Base-by-base conservation (phyloP, 1,140 invertebrate genomes). In the Drosophila nebulosa region DNA sequence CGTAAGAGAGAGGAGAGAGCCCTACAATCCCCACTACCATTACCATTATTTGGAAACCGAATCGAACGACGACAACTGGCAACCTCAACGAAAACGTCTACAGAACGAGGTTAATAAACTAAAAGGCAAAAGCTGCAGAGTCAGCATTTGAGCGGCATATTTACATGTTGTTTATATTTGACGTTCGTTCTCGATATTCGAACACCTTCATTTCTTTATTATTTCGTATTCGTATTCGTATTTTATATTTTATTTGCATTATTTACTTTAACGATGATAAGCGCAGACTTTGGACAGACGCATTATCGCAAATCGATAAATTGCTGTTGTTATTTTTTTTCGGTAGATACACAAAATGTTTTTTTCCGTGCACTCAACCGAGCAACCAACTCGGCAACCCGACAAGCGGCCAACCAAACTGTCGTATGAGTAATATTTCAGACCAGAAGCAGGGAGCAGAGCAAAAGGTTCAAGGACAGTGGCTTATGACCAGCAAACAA, bases 81-180 rank as follows among this genome's bases (percentile, higher is more conserved):
- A 46, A 46, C 16, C 6, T 9, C 39, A 9, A 42, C 39, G 14
- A 42, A 42, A 42, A 42, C 39, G 14, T 46, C 39, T 21, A 10
- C 32, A 39, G 46, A 74, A 81, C 74, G 68, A 74, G 81, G 81
- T 85, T 86, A 88, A 85, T 78, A 86, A 85, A 85, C 81, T 74
- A 64, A 81, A 67, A 46, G 39, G 9, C 57, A 64, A 78, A 81
- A 81, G 30, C 22, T 39, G 67, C 74, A 12, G 42, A 51, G 81
- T 85, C 78, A 81, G 74, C 81, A 64, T 74, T 86, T 63, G 12
- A 53, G 61, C 81, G 80, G 77, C 81, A 85, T 69, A 86, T 86
- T 85, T 85, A 86, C 66, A 78, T 86, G 69, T 77, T 85, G 80
- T 85, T 85, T 86, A 72, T 69, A 81, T 64, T 78, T 73, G 71